Base-by-base conservation (phyloP, 1,140 invertebrate genomes). In the Diuraphis noxia region DNA sequence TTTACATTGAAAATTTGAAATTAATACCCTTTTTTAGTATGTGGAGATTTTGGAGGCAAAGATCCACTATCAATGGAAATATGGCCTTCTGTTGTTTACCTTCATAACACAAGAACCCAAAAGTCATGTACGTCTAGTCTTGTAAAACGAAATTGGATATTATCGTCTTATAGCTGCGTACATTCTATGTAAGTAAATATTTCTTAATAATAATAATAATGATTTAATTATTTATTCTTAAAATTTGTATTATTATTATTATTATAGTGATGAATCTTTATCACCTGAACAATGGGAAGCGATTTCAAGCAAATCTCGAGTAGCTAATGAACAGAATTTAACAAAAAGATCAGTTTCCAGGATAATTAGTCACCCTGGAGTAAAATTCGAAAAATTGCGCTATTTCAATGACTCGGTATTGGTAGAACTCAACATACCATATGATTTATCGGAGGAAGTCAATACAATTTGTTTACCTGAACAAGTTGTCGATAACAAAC, bases 401-500 rank as follows among this genome's bases (percentile, higher is more conserved):
- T 96, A 95, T 92, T 94, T 94, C 49, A 95, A 96, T 92, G 95
- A 96, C 92, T 94, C 95, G 23, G 95, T 94, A 23, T 93, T 96
- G 36, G 93, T 96, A 41, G 94, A 95, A 93, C 93, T 96, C 4
- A 93, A 92, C 36, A 93, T 94, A 87, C 95, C 95, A 49, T 92
- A 96, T 43, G 93, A 93, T 9, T 94, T 96, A 84, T 94, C 94
- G 25, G 93, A 94, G 88, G 95, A 95, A 92, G 94, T 95, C 38
- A 95, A 94, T 88, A 95, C 95, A 10, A 94, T 95, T 92, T 96
- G 96, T 93, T 93, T 96, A 43, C 93, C 92, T 92, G 93, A 93
- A 87, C 92, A 93, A 92, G 92, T 91, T 86, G 92, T 93, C 30
- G 93, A 96, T 93, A 94, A 94, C 6, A 93, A 94, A 91, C 95